A percentile compares a stretch with the other conserved stretches of the same genome.
phyloP scores from a whole-genome alignment of 2,113 vertebrate species.

The Sialia sialis region DNA sequence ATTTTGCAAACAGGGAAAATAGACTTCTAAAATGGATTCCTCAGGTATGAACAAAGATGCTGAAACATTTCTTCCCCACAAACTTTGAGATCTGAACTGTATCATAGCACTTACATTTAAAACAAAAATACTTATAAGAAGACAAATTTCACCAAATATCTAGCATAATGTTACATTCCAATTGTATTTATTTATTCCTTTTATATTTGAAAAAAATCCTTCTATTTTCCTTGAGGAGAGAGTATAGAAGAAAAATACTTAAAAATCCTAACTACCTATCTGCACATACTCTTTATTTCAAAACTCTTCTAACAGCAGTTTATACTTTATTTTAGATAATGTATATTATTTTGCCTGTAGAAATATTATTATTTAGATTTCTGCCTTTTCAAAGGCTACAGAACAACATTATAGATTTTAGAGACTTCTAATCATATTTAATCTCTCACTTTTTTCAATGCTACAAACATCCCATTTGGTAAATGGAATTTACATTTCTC shows the following conservation, averaged over 20 bases:
- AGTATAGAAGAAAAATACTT: conserved; percentile 29
- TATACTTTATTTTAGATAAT: not conserved
- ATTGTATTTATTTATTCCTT: conserved; percentile 34
- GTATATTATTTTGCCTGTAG: conserved; percentile 43
- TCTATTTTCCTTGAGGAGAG: conserved; percentile 12
- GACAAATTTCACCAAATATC: not conserved
- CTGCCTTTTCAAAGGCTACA: conserved; percentile 31
- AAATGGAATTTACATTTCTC: conserved; percentile 44
- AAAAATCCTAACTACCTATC: conserved; percentile 16
- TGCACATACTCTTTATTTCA: conserved; percentile 8
- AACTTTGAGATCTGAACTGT: conserved; percentile 47
- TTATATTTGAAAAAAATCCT: conserved; percentile 37
- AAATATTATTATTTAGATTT: conserved; percentile 29
- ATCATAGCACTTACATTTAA: conserved; percentile 20
- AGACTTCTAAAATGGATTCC: conserved; percentile 58
- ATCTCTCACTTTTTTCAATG: conserved; percentile 31
- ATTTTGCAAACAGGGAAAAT: conserved; percentile 53
- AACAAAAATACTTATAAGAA: not conserved
- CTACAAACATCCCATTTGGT: conserved; percentile 1
- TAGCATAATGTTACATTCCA: not conserved
- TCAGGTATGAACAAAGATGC: conserved; percentile 50
- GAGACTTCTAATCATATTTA: conserved; percentile 20
- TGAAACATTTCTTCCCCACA: conserved; percentile 22
- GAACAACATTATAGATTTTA: conserved; percentile 6
- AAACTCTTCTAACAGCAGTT: not conserved